Percentiles rank a stretch among this genome's conserved stretches.
Conservation (phyloP, 2,113 vertebrate species). For the Epinephelus moara region DNA sequence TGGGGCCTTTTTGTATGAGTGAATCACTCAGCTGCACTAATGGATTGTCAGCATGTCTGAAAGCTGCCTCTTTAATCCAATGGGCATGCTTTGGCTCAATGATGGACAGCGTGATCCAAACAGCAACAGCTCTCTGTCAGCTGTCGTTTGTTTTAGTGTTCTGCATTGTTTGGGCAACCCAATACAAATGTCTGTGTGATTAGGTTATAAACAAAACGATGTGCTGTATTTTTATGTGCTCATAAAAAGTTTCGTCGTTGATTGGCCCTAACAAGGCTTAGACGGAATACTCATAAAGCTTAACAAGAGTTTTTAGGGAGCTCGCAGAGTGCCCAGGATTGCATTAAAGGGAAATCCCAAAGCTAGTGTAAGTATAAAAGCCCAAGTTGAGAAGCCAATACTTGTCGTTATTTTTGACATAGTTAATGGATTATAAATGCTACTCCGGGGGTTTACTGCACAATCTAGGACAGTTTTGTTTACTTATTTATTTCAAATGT, state of each 20-base stretch:
- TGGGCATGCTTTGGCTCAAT: slow-evolving; percentile 64
- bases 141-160: slow-evolving; percentile 56
- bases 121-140: slow-evolving; percentile 46
- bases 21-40: slow-evolving; percentile 63
- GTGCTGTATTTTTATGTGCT: slow-evolving; percentile 2
- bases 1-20: slow-evolving; percentile 59
- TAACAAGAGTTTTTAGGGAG: slow-evolving; percentile 25
- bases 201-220: slow-evolving; percentile 6
- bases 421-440: background rate
- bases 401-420: slow-evolving; percentile 32
- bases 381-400: slow-evolving; percentile 17
- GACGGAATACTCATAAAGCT: slow-evolving; percentile 26
- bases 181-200: slow-evolving; percentile 22
- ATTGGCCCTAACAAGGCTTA: slow-evolving; percentile 17
- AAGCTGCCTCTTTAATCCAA: slow-evolving; percentile 76
- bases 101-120: slow-evolving; percentile 48
- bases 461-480: background rate
- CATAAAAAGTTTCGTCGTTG: slow-evolving; percentile 2
- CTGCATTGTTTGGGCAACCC: slow-evolving; percentile 54
- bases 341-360: slow-evolving; percentile 34
- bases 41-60: slow-evolving; percentile 73
- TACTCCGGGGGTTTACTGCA: background rate
- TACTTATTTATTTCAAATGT: too few species aligned
- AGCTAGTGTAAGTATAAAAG: slow-evolving; percentile 40
- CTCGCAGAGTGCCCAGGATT: slow-evolving; percentile 8